These are phyloP conservation scores for Spilosoma lubricipeda DNA, from an alignment of 2,888 invertebrate genomes.

Conservation along the genomic window DNA sequence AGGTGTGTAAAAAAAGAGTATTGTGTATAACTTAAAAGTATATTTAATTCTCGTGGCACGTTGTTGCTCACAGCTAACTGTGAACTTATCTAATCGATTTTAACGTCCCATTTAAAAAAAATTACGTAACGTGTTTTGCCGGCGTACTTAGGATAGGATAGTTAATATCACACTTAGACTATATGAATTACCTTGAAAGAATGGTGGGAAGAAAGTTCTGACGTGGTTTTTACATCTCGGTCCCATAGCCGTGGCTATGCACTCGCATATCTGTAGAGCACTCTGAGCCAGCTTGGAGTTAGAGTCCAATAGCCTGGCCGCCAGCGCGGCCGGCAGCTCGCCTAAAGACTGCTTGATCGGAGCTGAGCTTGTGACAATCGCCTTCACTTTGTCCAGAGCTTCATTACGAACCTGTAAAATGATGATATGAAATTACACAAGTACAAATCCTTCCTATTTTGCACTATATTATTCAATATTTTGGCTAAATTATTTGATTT, in stretches of 20 bases:
- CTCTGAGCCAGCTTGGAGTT: conserved; percentile 96
- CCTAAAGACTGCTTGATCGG: conserved; percentile 94
- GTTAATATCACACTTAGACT: no score
- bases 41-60: no score
- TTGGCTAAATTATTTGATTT: no score
- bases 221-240: conserved; percentile 92
- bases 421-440: background rate
- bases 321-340: conserved; percentile 93
- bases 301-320: conserved; percentile 93
- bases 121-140: no score
- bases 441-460: no score
- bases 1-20: no score
- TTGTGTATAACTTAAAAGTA: no score
- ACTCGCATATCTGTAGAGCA: conserved; percentile 93
- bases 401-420: conserved; percentile 88
- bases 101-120: no score
- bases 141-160: no score
- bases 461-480: no score
- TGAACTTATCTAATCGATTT: no score
- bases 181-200: conserved; percentile 90
- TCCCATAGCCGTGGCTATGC: conserved; percentile 94
- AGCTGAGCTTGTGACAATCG: conserved; percentile 91
- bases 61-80: no score
- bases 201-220: conserved; percentile 93
- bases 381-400: conserved; percentile 90